Percentiles rank a stretch among this genome's conserved stretches.
Conservation (phyloP, 2,113 vertebrate genomes). For the Phrynosoma platyrhinos region DNA sequence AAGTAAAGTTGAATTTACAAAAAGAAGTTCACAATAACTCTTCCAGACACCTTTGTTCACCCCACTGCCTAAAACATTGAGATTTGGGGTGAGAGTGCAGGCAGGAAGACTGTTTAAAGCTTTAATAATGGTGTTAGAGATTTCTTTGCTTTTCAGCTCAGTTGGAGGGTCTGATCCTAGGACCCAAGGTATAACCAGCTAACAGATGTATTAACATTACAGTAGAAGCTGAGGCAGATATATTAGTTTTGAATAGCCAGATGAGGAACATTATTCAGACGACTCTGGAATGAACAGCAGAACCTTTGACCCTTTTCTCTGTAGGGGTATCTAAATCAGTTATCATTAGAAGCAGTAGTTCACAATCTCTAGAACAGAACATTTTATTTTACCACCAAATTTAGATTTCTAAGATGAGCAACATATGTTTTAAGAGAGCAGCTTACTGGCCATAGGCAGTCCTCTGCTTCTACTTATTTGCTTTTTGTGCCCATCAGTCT, state of each 20-base stretch:
- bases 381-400: background rate
- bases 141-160: conserved; percentile 16
- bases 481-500: too few relatives aligned
- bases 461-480: too few relatives aligned
- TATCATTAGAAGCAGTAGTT: background rate
- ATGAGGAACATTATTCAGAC: background rate
- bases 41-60: conserved; percentile 26
- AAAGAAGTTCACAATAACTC: conserved; percentile 5
- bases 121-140: background rate
- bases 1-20: conserved; percentile 23
- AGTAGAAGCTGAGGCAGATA: background rate
- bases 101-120: background rate
- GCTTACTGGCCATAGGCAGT: too few relatives aligned
- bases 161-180: background rate
- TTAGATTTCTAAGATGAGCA: background rate
- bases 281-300: background rate
- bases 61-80: background rate
- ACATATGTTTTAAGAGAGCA: too few relatives aligned
- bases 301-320: background rate
- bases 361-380: background rate
- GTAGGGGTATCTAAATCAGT: background rate
- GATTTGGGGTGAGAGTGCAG: background rate
- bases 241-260: background rate
- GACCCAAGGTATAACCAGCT: background rate
- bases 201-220: background rate